These are phyloP conservation scores for Pao palembangensis DNA, from an alignment of 2,113 vertebrate genomes.

Conservation along the genomic window DNA sequence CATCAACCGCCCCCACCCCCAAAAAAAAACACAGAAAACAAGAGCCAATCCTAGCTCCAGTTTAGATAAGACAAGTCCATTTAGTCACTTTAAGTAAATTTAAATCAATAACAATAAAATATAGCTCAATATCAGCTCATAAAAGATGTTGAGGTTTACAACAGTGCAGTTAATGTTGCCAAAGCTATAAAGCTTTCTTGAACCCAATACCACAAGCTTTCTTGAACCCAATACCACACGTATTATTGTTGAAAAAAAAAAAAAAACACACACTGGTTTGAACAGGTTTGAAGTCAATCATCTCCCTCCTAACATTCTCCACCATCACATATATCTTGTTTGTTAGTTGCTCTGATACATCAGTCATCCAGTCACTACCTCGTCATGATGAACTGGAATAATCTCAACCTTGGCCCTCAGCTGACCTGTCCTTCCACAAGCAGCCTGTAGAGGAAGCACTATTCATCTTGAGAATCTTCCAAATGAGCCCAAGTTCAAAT, in stretches of 20 bases:
- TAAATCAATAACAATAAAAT: too few relatives aligned
- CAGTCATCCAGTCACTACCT: slow-evolving; percentile 19
- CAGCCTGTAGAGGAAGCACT: slow-evolving; percentile 46
- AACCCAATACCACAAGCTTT: background rate
- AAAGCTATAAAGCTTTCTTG: background rate
- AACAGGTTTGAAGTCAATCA: slow-evolving; percentile 11
- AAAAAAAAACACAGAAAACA: background rate
- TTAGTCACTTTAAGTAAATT: too few relatives aligned
- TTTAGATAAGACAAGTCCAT: too few relatives aligned
- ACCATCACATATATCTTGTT: slow-evolving; percentile 9
- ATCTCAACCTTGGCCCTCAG: slow-evolving; percentile 39
- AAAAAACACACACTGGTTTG: too few relatives aligned
- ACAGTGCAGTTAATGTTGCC: background rate
- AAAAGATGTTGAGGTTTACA: background rate
- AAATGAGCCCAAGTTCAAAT: slow-evolving; percentile 33
- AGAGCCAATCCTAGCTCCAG: background rate
- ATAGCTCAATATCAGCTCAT: background rate
- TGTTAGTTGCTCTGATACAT: slow-evolving; percentile 6
- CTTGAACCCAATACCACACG: too few relatives aligned
- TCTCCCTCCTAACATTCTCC: slow-evolving; percentile 9
- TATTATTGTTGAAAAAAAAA: background rate
- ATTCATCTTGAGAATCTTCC: background rate
- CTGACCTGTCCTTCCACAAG: slow-evolving; percentile 43
- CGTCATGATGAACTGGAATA: slow-evolving; percentile 32
- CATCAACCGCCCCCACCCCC: too few relatives aligned